Evolutionary conservation across 2,888 invertebrate species (phyloP), one percentile per base, ranked within the genome.

Genomic region (Labia minor): DNA sequence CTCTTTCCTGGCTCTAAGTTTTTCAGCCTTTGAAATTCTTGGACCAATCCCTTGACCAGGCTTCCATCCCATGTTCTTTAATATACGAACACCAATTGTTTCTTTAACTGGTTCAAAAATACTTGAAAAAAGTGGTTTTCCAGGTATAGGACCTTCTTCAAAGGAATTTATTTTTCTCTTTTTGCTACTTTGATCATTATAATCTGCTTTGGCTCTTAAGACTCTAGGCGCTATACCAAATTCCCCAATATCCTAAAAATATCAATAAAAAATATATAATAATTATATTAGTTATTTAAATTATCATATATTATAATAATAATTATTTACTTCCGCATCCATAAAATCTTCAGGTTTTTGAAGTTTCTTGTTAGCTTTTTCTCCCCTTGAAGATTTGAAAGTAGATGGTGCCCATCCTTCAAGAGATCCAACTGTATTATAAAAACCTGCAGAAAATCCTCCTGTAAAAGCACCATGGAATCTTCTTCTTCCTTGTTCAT

Each of bases 401-500:
- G 87, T 86, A 33, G 88, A 82, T 0, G 98, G 99, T 10, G 85
- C 84, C 93, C 95, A 99, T 65, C 98, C 97, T 81, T 98, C 96
- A 70, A 90, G 85, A 0, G 95, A 90, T 0, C 96, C 98, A 19
- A 99, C 99, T 0, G 95, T 90, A 75, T 99, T 99, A 75, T 90
- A 97, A 75, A 92, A 97, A 0, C 99, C 99, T 0, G 99, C 99
- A 14, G 96, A 95, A 77, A 98, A 99, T 1, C 92, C 95, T 0
- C 99, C 99, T 0, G 98, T 99, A 76, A 99, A 99, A 0, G 99
- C 99, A 6, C 99, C 99, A 78, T 99, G 99, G 77, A 99, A 99
- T 72, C 98, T 80, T 8, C 94, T 83, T 67, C 90, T 82, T 0
- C 97, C 98, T 75, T 92, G 87, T 26, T 86, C 88, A 77, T 98